These are phyloP conservation scores for Henicopernis longicauda DNA, from an alignment of 2,113 vertebrate species.

Conservation along the genomic window DNA sequence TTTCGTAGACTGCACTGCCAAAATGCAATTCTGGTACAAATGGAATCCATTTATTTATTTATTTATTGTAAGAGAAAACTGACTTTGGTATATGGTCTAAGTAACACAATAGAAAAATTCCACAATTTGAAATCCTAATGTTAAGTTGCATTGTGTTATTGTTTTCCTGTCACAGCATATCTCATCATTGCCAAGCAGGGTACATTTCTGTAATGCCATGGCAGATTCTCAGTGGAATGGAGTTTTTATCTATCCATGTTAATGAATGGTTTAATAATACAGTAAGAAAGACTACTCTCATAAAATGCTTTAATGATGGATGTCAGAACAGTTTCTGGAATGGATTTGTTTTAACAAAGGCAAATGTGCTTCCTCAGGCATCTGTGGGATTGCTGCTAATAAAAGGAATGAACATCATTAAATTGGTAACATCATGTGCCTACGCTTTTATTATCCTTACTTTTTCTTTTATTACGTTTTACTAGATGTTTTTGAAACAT, in stretches of 20 bases:
- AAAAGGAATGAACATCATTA: conserved; percentile 8
- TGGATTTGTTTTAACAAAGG: conserved; percentile 42
- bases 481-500: not conserved
- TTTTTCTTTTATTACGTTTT: not conserved
- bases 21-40: not conserved
- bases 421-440: not conserved
- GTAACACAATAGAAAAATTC: not conserved
- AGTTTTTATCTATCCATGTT: conserved; percentile 46
- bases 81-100: not conserved
- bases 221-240: conserved; percentile 1
- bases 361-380: conserved; percentile 47
- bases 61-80: not conserved
- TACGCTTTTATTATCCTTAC: not conserved
- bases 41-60: not conserved
- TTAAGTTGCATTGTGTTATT: not conserved
- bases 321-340: conserved; percentile 42
- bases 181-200: not conserved
- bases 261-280: conserved; percentile 66
- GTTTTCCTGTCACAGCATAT: not conserved
- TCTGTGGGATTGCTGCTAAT: conserved; percentile 43
- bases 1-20: not conserved
- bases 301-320: conserved; percentile 46
- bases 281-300: conserved; percentile 29
- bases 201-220: not conserved
- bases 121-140: not conserved